A percentile compares a stretch with the other conserved stretches of the same genome.
Evolutionary conservation across 2,113 vertebrate genomes (phyloP).

Genomic region (Xenotilapia flavipinnis): DNA sequence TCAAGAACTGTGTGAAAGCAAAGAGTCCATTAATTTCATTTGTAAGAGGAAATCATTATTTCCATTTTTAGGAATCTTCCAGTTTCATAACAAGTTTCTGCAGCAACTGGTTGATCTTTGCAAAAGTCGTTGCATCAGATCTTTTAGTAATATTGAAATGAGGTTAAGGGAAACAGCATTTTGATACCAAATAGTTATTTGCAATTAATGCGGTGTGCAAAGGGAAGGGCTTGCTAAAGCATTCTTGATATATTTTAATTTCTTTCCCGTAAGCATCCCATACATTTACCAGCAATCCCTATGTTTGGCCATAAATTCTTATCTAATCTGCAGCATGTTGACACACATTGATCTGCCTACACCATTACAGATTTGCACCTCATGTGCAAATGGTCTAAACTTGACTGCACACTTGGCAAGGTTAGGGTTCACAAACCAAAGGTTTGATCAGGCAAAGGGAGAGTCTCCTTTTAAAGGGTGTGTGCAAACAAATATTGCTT

Average conservation of each 20-base stretch:
- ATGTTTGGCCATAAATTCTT: not conserved
- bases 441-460: not conserved
- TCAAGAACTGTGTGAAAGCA: not conserved
- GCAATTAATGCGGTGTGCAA: not conserved
- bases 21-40: not conserved
- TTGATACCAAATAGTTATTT: not conserved
- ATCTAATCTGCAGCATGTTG: slow-evolving; percentile 39
- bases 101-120: not conserved
- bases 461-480: not conserved
- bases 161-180: not conserved
- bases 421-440: not conserved
- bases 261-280: not conserved
- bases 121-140: not conserved
- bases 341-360: slow-evolving; percentile 23
- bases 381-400: not conserved
- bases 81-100: not conserved
- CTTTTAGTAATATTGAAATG: not conserved
- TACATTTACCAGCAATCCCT: not conserved
- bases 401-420: slow-evolving; percentile 16
- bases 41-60: not conserved
- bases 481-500: slow-evolving; percentile 1
- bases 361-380: not conserved
- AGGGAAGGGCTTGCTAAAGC: not conserved
- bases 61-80: not conserved
- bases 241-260: not conserved